Base-by-base conservation (phyloP, 1,140 invertebrate species). In the Ceratosolen fusciceps region DNA sequence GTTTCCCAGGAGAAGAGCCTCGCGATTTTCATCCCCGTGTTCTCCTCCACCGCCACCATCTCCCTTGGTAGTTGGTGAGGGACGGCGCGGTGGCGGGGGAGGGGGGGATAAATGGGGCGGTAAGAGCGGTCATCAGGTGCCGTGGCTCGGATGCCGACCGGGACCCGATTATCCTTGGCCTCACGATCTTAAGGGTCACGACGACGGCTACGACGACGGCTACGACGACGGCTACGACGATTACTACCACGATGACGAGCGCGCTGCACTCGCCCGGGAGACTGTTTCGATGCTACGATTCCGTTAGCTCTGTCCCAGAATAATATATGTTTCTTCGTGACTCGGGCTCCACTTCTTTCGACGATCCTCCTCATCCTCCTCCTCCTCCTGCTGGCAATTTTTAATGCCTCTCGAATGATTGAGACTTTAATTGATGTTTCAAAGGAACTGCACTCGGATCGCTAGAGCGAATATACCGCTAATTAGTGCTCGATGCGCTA, bases 281-380 rank as follows among this genome's bases (percentile, higher is more conserved):
- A 19, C 10, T 31, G 19, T 14, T 37, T 65, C 60, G 31, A 65
- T 37, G 60, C 14, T 65, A n/a, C 60, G 60, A 65, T 65, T 65
- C 60, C 60, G 60, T 65, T 65, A 65, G 34, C 60, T 65, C 31
- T 65, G 60, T 65, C 60, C 60, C 34, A 65, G 60, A 65, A 37
- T 65, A 65, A 65, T 65, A 65, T 37, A 65, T 65, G 60, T 65
- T 65, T 65, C 60, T 37, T 65, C 16, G 60, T 37, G 34, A 37
- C 60, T 65, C 60, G 31, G 12, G 26, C 31, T 34, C 60, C 37
- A 65, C 34, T 65, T 65, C 60, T 65, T 37, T 65, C 60, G 26
- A 37, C 9, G 16, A 21, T 37, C 19, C 60, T n/a, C n/a, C n/a
- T n/a, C 60, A 37, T 21, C n/a, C n/a, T 31, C 60, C 31, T 21